Conservation (phyloP, 2,113 vertebrate genomes). For the Onychostruthus taczanowskii region DNA sequence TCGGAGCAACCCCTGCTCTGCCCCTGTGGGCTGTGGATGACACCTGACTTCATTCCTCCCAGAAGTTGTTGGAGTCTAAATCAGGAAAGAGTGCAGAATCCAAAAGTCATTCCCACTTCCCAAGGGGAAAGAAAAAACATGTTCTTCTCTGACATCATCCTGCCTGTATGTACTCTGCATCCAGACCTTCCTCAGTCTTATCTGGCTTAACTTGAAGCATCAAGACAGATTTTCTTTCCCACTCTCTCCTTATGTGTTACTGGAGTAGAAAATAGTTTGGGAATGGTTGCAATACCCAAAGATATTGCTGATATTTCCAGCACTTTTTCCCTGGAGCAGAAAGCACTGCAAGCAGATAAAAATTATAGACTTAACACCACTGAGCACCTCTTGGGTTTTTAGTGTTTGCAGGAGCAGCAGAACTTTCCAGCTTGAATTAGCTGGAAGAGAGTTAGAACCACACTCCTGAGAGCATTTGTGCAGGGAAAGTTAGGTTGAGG, state of each 20-base stretch:
- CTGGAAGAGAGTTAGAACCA: not conserved
- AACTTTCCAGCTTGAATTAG: not conserved
- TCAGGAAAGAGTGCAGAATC: not conserved
- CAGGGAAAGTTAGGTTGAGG: not conserved
- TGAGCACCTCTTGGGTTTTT: not conserved
- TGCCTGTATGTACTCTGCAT: not conserved
- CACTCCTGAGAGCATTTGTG: fast-evolving
- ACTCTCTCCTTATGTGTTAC: not conserved
- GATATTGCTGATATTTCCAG: not conserved
- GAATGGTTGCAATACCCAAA: not conserved
- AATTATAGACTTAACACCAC: not conserved
- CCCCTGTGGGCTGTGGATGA: not conserved
- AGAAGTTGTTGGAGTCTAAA: not conserved
- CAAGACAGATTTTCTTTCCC: not conserved
- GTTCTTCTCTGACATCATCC: not conserved
- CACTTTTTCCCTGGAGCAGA: not conserved
- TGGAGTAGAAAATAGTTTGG: not conserved
- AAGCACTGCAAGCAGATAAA: not conserved
- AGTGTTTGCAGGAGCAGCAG: not conserved
- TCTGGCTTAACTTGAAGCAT: not conserved
- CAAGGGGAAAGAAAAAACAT: not conserved
- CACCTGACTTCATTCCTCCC: not conserved
- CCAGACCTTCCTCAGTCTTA: not conserved
- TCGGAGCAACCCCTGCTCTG: not conserved
- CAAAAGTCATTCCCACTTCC: not conserved